phyloP scores from a whole-genome alignment of 2,113 vertebrate genomes.

The Cranoglanis bouderius region DNA sequence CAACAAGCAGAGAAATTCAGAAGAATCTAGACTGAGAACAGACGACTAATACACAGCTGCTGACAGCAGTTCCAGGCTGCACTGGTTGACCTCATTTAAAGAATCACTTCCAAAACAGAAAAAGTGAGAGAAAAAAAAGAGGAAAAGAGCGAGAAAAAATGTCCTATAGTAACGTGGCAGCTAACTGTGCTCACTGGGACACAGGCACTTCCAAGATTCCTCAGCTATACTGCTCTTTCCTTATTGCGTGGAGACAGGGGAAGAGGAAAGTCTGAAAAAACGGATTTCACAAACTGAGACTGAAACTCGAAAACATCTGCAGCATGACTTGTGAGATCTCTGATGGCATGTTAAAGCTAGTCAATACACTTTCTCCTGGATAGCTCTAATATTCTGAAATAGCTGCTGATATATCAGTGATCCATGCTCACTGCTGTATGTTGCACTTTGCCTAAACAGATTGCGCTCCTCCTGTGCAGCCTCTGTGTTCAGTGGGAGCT shows the following conservation, averaged over 20 bases:
- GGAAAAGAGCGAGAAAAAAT: constrained; percentile 30
- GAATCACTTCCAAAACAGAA: constrained; percentile 58
- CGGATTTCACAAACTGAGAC: constrained; percentile 57
- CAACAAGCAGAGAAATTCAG: neutral
- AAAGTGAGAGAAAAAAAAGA: constrained; percentile 44
- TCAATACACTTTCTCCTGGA: constrained; percentile 31
- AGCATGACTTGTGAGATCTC: constrained; percentile 21
- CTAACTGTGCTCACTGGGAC: constrained; percentile 46
- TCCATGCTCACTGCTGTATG: neutral
- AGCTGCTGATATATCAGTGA: neutral
- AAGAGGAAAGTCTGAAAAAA: constrained; percentile 46
- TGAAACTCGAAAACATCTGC: constrained; percentile 61
- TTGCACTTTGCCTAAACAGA: neutral
- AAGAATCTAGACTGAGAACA: constrained; percentile 27
- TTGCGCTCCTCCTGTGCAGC: neutral
- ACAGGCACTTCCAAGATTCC: constrained; percentile 44
- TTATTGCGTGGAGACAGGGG: neutral
- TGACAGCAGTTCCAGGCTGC: constrained; percentile 59
- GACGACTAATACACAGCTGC: constrained; percentile 62
- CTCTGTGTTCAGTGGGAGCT: neutral
- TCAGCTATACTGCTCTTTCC: constrained; percentile 28
- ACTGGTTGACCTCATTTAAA: constrained; percentile 65
- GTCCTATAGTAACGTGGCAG: constrained; percentile 55
- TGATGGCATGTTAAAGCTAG: constrained; percentile 38
- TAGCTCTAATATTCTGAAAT: constrained; percentile 11